Percentiles rank a stretch among this genome's conserved stretches.
phyloP scores from a whole-genome alignment of 2,113 vertebrate genomes.

The Mirza zaza region DNA sequence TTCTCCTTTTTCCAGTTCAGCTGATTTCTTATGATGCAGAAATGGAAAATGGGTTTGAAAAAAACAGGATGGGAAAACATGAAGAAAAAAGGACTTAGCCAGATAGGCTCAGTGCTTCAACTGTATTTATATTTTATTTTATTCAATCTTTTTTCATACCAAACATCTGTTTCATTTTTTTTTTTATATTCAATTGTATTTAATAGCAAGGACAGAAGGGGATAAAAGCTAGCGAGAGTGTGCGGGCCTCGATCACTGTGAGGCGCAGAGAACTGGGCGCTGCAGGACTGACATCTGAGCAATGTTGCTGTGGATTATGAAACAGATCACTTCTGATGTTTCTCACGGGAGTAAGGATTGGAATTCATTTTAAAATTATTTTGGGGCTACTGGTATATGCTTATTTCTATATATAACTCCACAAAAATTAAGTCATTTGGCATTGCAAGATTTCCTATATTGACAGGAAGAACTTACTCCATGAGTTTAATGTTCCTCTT shows the following conservation, averaged over 20 bases:
- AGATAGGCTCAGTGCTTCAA: neutral
- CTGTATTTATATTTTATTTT: too few species aligned
- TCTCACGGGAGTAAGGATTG: neutral
- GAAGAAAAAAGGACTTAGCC: neutral
- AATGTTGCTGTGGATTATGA: neutral
- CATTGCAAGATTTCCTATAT: neutral
- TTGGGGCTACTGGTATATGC: neutral
- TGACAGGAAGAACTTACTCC: neutral
- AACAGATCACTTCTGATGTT: neutral
- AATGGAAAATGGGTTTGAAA: slow-evolving; percentile 3
- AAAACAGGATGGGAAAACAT: neutral
- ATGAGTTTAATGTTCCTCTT: slow-evolving; percentile 1
- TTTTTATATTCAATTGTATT: too few species aligned
- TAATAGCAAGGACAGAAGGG: neutral
- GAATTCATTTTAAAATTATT: slow-evolving; percentile 4
- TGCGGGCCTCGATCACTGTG: neutral
- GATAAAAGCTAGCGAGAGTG: neutral
- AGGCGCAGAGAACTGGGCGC: neutral
- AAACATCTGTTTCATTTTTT: too few species aligned
- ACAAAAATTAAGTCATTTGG: neutral
- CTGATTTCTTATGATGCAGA: neutral
- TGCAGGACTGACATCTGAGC: neutral
- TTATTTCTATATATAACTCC: neutral
- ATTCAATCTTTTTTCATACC: too few species aligned
- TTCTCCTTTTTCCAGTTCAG: slow-evolving; percentile 15